A percentile compares a stretch with the other conserved stretches of the same genome.
These are phyloP conservation scores for Lasioglossum calceatum DNA, from an alignment of 2,888 invertebrate species.

Conservation along the genomic window DNA sequence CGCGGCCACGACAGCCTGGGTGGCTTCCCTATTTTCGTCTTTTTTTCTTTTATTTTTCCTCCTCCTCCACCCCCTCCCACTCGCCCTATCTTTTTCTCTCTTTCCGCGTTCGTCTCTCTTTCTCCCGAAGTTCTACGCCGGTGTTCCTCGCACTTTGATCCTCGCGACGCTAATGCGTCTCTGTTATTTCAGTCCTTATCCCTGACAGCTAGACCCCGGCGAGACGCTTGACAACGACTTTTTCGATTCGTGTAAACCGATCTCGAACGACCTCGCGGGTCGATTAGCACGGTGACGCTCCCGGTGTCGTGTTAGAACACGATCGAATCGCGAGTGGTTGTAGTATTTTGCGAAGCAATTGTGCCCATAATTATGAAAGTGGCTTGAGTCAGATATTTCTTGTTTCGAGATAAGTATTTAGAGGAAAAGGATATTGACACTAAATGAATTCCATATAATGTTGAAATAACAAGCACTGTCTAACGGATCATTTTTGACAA, in stretches of 20 bases:
- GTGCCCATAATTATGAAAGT: too few relatives aligned
- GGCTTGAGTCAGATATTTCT: too few relatives aligned
- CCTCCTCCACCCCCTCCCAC: constrained; percentile 40
- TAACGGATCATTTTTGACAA: too few relatives aligned
- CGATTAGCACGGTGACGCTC: neutral
- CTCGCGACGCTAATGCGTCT: constrained; percentile 80
- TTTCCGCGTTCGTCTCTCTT: constrained; percentile 45
- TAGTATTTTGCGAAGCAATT: neutral
- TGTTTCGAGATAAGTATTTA: too few relatives aligned
- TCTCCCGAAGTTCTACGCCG: constrained; percentile 48
- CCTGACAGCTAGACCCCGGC: constrained; percentile 69
- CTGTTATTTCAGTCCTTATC: constrained; percentile 82
- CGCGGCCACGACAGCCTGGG: constrained; percentile 77
- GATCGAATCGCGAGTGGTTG: neutral
- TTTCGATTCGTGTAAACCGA: constrained; percentile 76
- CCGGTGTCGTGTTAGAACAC: neutral
- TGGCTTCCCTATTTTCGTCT: constrained; percentile 81
- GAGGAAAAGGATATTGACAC: too few relatives aligned
- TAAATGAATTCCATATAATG: too few relatives aligned
- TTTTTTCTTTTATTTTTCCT: constrained; percentile 72
- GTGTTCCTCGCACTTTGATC: constrained; percentile 78
- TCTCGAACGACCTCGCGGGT: constrained; percentile 40
- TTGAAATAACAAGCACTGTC: too few relatives aligned
- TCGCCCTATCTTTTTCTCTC: constrained; percentile 25
- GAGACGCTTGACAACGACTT: constrained; percentile 54